Evolutionary conservation across 2,888 invertebrate species (phyloP).

Genomic region (Aphodius sticticus): DNA sequence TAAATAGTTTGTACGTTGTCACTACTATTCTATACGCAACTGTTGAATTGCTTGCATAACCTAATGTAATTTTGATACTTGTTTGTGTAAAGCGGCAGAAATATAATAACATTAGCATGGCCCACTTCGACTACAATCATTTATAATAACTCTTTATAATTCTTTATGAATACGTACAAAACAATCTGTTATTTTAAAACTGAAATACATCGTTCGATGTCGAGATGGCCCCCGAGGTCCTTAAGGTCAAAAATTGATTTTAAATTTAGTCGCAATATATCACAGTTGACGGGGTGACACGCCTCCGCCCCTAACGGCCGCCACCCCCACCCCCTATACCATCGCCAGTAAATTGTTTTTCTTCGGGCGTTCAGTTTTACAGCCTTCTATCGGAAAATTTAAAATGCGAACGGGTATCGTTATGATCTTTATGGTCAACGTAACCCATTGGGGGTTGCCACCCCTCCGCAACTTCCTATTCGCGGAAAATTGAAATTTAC

Average conservation of each 20-base stretch:
- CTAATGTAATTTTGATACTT: no score
- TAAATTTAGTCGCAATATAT: constrained; percentile 18
- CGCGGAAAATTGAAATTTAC: constrained; percentile 22
- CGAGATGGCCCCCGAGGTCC: neutral
- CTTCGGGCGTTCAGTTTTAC: constrained; percentile 22
- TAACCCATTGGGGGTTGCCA: neutral
- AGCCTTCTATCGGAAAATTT: constrained; percentile 18
- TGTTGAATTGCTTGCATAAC: no score
- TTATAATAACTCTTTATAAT: no score
- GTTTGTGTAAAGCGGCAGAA: no score
- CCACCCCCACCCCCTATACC: neutral
- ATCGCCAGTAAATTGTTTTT: constrained; percentile 17
- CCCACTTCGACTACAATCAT: no score
- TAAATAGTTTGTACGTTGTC: no score
- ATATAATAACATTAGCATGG: no score
- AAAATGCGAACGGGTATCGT: constrained; percentile 21
- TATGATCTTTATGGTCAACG: constrained; percentile 18
- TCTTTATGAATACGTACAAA: no score
- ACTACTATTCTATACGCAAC: no score
- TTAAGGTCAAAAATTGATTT: constrained; percentile 21
- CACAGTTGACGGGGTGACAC: constrained; percentile 14
- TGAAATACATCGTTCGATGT: neutral
- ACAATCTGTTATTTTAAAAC: no score
- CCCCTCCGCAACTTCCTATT: neutral
- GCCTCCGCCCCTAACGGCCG: neutral